Conservation (phyloP, 2,113 vertebrate genomes). For the Leucopternis melanops region DNA sequence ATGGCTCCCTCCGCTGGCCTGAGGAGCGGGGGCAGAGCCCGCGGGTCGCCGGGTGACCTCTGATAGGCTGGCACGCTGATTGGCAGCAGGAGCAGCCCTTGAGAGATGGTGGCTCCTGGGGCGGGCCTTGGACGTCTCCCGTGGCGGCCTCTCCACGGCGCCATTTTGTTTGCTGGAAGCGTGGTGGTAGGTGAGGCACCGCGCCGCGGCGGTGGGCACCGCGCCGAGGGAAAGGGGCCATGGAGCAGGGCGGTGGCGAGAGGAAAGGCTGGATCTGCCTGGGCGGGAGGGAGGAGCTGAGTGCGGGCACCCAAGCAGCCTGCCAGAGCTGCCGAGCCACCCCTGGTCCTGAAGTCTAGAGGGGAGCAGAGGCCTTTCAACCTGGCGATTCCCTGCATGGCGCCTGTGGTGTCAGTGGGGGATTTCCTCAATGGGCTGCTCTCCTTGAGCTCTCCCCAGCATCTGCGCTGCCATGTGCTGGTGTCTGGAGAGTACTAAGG, state of each 20-base stretch:
- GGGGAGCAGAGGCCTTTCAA: neutral
- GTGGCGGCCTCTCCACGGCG: accelerated
- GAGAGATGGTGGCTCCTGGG: neutral
- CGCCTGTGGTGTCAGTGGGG: too few species aligned
- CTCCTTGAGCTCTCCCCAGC: neutral
- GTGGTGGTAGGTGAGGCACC: accelerated
- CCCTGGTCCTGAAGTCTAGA: neutral
- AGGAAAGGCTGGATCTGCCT: too few species aligned
- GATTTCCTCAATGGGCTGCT: neutral
- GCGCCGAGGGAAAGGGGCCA: neutral
- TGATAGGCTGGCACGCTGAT: neutral
- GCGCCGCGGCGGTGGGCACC: accelerated
- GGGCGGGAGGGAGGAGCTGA: too few species aligned
- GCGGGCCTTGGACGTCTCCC: accelerated
- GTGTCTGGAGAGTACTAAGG: neutral
- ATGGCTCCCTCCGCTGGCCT: accelerated
- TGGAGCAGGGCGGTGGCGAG: too few species aligned
- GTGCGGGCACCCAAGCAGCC: accelerated
- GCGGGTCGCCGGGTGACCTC: accelerated
- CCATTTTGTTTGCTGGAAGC: neutral
- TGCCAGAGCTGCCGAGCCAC: neutral
- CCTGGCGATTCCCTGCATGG: accelerated
- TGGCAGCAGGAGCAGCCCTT: neutral
- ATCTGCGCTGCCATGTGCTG: neutral
- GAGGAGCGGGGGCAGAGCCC: accelerated